Conservation (phyloP, 2,797 vertebrate species). For the Eidolon dupreanum region DNA sequence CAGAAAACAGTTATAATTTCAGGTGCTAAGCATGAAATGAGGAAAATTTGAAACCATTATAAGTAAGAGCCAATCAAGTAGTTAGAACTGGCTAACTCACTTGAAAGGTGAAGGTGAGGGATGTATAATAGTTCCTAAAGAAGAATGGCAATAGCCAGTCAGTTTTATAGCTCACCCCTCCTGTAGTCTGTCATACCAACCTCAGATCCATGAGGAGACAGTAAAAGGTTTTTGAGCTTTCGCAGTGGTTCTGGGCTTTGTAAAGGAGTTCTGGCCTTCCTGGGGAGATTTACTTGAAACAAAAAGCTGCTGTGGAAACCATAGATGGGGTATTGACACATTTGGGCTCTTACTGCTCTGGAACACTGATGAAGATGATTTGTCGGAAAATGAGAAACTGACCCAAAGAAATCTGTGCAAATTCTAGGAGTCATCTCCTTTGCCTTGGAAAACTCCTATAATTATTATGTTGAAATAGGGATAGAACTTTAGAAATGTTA, state of each 20-base stretch:
- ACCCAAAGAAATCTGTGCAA: background rate
- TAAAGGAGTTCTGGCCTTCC: background rate
- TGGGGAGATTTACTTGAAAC: background rate
- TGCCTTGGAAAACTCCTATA: background rate
- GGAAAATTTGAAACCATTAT: background rate
- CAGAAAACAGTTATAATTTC: background rate
- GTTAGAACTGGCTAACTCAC: background rate
- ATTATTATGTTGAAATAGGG: background rate
- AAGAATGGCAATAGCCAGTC: background rate
- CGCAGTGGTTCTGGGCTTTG: background rate
- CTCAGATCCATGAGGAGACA: background rate
- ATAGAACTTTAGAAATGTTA: background rate
- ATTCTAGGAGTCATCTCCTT: background rate
- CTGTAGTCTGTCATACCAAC: background rate
- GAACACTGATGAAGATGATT: background rate
- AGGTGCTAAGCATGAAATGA: background rate
- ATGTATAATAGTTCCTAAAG: background rate
- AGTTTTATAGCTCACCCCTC: background rate
- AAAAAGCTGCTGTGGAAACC: background rate
- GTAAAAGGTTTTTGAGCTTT: background rate
- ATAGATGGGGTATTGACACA: background rate
- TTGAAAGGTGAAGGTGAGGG: background rate
- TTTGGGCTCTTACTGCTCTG: background rate
- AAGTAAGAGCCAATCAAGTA: background rate
- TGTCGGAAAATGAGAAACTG: constrained; percentile 30